Evolutionary conservation across 1,140 invertebrate species (phyloP).

Genomic region (Scaptodrosophila lebanonensis): DNA sequence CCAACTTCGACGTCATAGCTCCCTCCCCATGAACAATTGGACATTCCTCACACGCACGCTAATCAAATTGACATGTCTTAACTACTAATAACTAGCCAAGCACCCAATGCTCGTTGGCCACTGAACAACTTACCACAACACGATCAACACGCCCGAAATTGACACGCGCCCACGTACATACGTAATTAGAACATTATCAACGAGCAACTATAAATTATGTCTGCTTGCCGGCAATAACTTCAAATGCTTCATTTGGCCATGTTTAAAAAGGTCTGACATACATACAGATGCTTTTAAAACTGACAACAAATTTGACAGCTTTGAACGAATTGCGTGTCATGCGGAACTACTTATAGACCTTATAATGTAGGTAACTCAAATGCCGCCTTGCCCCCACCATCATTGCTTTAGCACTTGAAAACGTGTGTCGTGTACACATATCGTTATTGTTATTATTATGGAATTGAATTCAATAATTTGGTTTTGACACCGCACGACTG

Average conservation of each 20-base stretch:
- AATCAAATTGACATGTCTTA: constrained; percentile 63
- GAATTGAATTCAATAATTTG: no score
- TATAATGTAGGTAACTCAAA: constrained; percentile 1
- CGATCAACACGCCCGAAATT: constrained; percentile 49
- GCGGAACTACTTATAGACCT: constrained; percentile 27
- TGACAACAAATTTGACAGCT: constrained; percentile 54
- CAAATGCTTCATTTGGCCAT: constrained; percentile 17
- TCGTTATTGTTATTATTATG: constrained; percentile 40
- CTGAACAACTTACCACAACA: constrained; percentile 12
- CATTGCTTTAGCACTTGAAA: no score
- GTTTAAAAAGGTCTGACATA: no score
- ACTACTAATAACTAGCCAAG: constrained; percentile 27
- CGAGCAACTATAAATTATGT: constrained; percentile 42
- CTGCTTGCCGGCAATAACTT: no score
- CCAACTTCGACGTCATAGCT: background rate
- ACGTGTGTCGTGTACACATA: no score
- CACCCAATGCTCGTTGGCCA: constrained; percentile 29
- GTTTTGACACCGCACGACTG: no score
- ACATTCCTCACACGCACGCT: constrained; percentile 39
- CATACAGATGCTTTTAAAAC: background rate
- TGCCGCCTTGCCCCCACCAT: no score
- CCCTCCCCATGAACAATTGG: constrained; percentile 42
- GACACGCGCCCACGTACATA: constrained; percentile 72
- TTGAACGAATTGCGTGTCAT: constrained; percentile 34
- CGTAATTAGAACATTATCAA: constrained; percentile 72